Base-by-base conservation (phyloP, 2,888 invertebrate genomes). In the Tridacna crocea region DNA sequence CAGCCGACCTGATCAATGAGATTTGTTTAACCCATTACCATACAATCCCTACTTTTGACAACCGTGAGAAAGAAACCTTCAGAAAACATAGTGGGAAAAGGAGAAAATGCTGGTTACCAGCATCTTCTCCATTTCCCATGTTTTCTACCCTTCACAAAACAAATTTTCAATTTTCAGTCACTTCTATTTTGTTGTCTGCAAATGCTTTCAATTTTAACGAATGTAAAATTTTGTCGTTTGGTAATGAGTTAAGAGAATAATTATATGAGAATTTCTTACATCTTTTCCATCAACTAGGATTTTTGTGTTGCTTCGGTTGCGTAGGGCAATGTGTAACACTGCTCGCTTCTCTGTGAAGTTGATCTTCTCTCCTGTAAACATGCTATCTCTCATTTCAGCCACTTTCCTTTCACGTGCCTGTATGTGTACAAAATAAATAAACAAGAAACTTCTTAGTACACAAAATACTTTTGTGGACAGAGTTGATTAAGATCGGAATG, bases 321-420 rank as follows among this genome's bases (percentile, higher is more conserved):
- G 96, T 65, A 99, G 96, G 3, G 99, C 99, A 24, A 97, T 96
- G 94, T 99, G 99, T 13, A 99, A 95, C 0, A 99, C 99, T 22
- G 99, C 97, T 77, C 99, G 96, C 93, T 97, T 96, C 95, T 99
- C 99, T 0, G 99, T 99, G 93, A 98, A 98, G 95, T 99, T 99
- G 87, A 99, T 99, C 94, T 97, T 98, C 92, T 97, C 96, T n/a
- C 99, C 99, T 72, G 92, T 91, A 92, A 97, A 99, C 99, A 99
- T 99, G 46, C 97, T 97, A 95, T 97, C 96, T 87, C 99, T 96
- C 47, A 98, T 97, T 90, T 96, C 96, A 92, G 97, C 97, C 51
- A 99, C 96, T 90, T 97, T 96, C 19, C 99, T 96, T 65, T 96
- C 96, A 89, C 95, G 95, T 10, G 96, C 96, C 96, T 96, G 88